Base-by-base conservation (phyloP, 2,888 invertebrate genomes). In the Microplitis manilae region DNA sequence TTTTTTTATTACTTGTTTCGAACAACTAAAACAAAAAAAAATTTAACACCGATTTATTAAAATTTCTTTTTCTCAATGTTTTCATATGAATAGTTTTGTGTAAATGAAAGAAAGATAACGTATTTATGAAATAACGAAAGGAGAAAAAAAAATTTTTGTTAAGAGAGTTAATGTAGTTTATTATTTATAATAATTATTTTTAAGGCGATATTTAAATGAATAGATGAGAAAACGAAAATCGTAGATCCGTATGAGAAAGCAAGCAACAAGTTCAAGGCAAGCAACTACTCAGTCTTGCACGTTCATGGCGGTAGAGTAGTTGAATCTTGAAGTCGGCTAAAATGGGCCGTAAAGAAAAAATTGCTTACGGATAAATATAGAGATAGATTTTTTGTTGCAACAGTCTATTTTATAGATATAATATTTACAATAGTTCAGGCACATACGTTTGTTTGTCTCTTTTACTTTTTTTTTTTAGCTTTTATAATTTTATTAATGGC, bases 191-290 rank as follows among this genome's bases (percentile, higher is more conserved):
- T 2, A 8, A 38, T 38, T 1, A 68, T 68, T 8, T 39, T 68
- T 39, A 8, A n/a, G 15, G 9, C 38, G 39, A 7, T 20, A 39
- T 38, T 30, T 9, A 68, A 68, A 39, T 68, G 8, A 68, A 41
- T 40, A 6, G 60, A 70, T 70, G 20, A 59, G 30, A 70, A 13
- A 17, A 59, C n/a, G 41, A 70, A 70, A 70, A 59, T 70, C 70
- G 13, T 20, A 70, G 60, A 70, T 8, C 41, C 20, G 20, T 8
- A 9, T 13, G 6, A n/a, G 15, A 13, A 39, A 15, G 72, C n/a
- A 8, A 62, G 64, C 64, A 64, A 64, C 72, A 72, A 61, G 72
- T 72, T 72, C 40, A 61, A 64, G 72, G 17, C n/a, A 9, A 72
- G n/a, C 78, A 2, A 62, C 77, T 77, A 39, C 61, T 38, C 40